phyloP scores from a whole-genome alignment of 2,888 invertebrate genomes.

The Drosophila nigritarsus region DNA sequence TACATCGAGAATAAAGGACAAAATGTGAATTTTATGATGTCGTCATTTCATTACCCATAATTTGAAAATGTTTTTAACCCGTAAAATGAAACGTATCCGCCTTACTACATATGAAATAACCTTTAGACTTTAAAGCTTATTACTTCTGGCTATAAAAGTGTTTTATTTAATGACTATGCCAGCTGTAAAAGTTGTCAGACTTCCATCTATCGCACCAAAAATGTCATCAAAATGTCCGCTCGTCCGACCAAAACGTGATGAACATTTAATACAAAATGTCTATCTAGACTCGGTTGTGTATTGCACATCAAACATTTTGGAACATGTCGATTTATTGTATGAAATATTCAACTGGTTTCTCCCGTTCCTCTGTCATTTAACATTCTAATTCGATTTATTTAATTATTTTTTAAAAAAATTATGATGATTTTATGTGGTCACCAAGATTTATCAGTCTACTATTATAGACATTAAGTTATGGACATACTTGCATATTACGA shows the following conservation, averaged over 20 bases:
- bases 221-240: not conserved
- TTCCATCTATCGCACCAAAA: not conserved
- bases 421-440: no score
- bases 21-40: not conserved
- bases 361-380: no score
- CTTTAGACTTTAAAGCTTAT: constrained; percentile 1
- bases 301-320: not conserved
- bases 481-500: not conserved
- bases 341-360: not conserved
- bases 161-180: not conserved
- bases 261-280: not conserved
- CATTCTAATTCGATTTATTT: not conserved
- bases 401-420: not conserved
- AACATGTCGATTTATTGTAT: not conserved
- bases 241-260: not conserved
- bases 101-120: not conserved
- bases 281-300: not conserved
- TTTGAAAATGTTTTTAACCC: not conserved
- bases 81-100: not conserved
- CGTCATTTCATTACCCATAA: not conserved
- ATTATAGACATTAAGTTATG: not conserved
- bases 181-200: constrained; percentile 6
- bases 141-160: constrained; percentile 7
- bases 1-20: not conserved
- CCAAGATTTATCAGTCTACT: fast-evolving